Evolutionary conservation across 1,140 invertebrate genomes (phyloP).

Genomic region (Sycophaga agraensis): DNA sequence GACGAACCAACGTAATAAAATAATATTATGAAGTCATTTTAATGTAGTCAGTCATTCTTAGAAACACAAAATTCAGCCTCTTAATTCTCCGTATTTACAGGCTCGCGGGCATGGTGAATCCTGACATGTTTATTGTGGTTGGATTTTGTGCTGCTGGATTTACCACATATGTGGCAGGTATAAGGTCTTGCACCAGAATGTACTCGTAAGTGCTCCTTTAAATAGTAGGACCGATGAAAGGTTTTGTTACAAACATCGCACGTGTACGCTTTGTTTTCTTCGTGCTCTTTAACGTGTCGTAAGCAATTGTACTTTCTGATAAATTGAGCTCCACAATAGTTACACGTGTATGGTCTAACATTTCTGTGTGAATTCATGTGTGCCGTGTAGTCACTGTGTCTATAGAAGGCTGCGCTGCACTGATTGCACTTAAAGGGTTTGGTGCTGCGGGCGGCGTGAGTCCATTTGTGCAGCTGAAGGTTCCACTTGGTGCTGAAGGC

Average conservation of each 20-base stretch:
- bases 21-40: too few species aligned
- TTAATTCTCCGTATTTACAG: constrained; percentile 81
- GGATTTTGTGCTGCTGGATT: constrained; percentile 82
- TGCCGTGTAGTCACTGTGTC: constrained; percentile 75
- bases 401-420: constrained; percentile 80
- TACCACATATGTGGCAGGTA: constrained; percentile 83
- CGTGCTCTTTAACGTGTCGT: constrained; percentile 87
- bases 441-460: constrained; percentile 77
- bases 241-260: constrained; percentile 86
- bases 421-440: constrained; percentile 84
- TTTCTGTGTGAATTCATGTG: constrained; percentile 84
- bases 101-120: constrained; percentile 83
- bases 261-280: constrained; percentile 82
- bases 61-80: neutral
- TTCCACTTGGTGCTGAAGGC: constrained; percentile 88
- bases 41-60: constrained; percentile 4
- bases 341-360: constrained; percentile 83
- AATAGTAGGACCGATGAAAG: constrained; percentile 84
- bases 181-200: constrained; percentile 83
- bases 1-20: neutral
- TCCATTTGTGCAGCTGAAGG: constrained; percentile 84
- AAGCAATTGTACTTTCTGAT: constrained; percentile 90
- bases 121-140: constrained; percentile 87
- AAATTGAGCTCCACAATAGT: constrained; percentile 91
- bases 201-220: constrained; percentile 82